A percentile compares a stretch with the other conserved stretches of the same genome.
phyloP scores from a whole-genome alignment of 1,140 invertebrate genomes.

The Aplysia californica region DNA sequence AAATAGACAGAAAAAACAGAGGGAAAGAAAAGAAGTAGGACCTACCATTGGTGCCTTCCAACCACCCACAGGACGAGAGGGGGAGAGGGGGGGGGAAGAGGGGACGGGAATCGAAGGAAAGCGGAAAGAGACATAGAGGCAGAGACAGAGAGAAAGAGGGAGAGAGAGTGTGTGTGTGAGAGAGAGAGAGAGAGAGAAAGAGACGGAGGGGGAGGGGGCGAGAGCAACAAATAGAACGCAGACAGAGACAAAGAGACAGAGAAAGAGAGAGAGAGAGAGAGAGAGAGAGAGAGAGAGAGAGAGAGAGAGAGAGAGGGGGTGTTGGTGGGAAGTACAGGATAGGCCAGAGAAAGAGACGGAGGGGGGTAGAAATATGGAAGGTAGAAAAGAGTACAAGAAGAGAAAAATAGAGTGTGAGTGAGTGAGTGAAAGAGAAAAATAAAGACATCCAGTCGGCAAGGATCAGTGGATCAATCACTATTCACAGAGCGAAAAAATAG shows the following conservation, averaged over 20 bases:
- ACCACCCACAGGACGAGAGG: no score
- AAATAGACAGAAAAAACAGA: no score
- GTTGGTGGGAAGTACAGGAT: not conserved
- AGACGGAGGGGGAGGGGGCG: no score
- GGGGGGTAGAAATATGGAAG: not conserved
- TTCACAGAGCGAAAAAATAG: no score
- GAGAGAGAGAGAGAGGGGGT: not conserved
- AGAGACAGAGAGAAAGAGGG: no score
- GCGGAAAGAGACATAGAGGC: not conserved
- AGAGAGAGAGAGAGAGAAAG: not conserved
- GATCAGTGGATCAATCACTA: no score
- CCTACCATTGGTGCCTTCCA: no score
- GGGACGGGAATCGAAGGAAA: not conserved
- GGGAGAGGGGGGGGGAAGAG: not conserved
- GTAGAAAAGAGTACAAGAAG: not conserved
- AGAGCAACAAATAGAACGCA: not conserved
- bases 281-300: not conserved
- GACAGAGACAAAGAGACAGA: constrained; percentile 1
- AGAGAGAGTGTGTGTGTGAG: not conserved
- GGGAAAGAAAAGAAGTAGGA: no score
- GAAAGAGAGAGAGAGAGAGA: not conserved
- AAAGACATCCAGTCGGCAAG: no score
- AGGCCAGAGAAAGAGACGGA: not conserved
- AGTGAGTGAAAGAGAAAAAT: no score
- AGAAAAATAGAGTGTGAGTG: not conserved